Conservation (phyloP, 64 coral and sea anemone genomes). For the Platygyra sinensis region DNA sequence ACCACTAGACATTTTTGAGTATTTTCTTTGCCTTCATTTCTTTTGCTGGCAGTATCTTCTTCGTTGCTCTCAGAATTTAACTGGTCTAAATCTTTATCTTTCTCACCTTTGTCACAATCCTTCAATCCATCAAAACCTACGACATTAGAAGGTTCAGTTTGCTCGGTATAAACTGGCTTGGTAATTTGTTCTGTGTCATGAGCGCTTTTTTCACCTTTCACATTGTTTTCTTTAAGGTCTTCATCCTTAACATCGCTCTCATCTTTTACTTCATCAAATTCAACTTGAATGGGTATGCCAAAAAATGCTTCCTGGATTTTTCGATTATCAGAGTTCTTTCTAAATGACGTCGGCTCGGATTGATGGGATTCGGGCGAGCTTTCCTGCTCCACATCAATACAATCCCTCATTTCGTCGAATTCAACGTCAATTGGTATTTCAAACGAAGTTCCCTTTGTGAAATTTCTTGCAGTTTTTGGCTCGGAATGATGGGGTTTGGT, state of each 20-base stretch:
- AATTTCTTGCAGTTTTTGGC: background rate
- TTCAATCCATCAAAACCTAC: background rate
- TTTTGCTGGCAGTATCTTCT: background rate
- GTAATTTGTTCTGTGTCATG: background rate
- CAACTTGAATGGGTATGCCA: conserved; percentile 4
- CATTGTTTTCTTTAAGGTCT: background rate
- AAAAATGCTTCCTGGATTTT: background rate
- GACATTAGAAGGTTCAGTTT: background rate
- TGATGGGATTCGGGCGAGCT: background rate
- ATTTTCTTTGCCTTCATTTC: background rate
- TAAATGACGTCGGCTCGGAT: background rate
- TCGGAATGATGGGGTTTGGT: background rate
- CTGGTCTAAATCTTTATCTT: background rate
- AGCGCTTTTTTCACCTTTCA: background rate
- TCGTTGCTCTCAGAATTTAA: background rate
- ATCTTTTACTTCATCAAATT: conserved; percentile 22
- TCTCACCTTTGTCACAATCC: background rate
- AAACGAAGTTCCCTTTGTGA: background rate
- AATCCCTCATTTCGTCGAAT: background rate
- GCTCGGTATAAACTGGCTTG: background rate
- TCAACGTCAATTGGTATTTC: conserved; percentile 18
- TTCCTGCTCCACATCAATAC: no score
- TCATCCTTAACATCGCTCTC: background rate
- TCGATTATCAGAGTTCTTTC: no score
- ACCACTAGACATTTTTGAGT: background rate